A percentile compares a stretch with the other conserved stretches of the same genome.
Evolutionary conservation across 92 coral and sea anemone species (phyloP).

Genomic region (Epizoanthus illoricatus): DNA sequence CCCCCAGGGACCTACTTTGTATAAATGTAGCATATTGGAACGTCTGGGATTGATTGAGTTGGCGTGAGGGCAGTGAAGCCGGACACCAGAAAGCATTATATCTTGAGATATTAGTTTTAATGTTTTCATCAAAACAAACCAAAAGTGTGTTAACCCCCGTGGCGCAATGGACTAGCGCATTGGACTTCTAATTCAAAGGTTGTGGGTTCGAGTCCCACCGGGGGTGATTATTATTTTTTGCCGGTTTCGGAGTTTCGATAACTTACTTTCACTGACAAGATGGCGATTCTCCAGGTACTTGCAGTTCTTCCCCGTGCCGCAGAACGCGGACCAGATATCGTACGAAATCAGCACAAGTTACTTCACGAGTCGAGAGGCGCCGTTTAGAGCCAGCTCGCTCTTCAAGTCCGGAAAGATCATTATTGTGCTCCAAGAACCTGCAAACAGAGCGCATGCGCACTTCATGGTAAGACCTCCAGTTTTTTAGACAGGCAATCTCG

Average conservation of each 20-base stretch:
- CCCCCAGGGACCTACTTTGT: too few species aligned
- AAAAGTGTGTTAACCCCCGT: constrained; percentile 43
- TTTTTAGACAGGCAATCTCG: background rate
- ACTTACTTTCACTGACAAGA: background rate
- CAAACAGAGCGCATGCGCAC: constrained; percentile 84
- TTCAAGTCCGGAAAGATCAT: constrained; percentile 86
- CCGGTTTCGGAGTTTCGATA: background rate
- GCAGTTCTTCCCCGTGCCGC: constrained; percentile 68
- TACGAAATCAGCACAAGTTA: constrained; percentile 88
- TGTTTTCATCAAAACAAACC: too few species aligned
- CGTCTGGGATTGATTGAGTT: too few species aligned
- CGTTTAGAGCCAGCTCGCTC: constrained; percentile 79
- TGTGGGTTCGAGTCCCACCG: too few species aligned
- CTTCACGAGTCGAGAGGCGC: constrained; percentile 81
- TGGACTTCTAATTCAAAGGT: constrained; percentile 52
- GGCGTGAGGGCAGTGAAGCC: too few species aligned
- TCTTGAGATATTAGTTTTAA: too few species aligned
- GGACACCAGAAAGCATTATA: too few species aligned
- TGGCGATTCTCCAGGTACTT: constrained; percentile 69
- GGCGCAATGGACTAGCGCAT: constrained; percentile 98
- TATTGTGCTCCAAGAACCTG: constrained; percentile 92
- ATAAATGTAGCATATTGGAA: too few species aligned
- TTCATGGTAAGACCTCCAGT: constrained; percentile 54
- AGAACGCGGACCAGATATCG: constrained; percentile 71
- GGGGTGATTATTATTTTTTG: too few species aligned